These are phyloP conservation scores for Thalassophryne amazonica DNA, from an alignment of 2,797 vertebrate genomes.

Conservation along the genomic window DNA sequence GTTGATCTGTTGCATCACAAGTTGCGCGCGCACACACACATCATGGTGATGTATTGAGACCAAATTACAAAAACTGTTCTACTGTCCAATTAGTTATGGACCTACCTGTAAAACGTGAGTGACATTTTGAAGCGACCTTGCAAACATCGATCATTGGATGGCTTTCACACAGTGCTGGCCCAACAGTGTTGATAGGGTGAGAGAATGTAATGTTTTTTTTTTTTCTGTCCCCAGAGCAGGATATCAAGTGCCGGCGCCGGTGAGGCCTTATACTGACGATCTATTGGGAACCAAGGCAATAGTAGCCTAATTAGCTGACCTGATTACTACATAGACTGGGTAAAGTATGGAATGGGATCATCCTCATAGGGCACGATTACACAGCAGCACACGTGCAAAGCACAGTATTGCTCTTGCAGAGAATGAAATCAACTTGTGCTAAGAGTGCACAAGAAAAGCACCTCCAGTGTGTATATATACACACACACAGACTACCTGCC, in stretches of 20 bases:
- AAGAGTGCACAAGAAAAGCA: background rate
- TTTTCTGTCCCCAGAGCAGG: constrained; percentile 22
- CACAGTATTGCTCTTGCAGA: background rate
- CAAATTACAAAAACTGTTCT: too few species aligned
- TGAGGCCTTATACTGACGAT: constrained; percentile 58
- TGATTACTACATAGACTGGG: constrained; percentile 66
- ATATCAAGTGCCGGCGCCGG: constrained; percentile 36
- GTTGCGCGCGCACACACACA: too few species aligned
- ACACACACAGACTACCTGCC: constrained; percentile 24
- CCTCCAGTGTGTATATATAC: background rate
- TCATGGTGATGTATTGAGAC: too few species aligned
- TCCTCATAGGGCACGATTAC: constrained; percentile 33
- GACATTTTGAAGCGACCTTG: too few species aligned
- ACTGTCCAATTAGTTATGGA: too few species aligned
- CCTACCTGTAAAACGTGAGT: constrained; percentile 24
- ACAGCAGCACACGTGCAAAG: constrained; percentile 10
- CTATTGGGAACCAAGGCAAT: constrained; percentile 68
- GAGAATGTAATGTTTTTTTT: background rate
- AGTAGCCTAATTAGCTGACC: constrained; percentile 76
- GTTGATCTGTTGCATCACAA: too few species aligned
- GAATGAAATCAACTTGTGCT: background rate
- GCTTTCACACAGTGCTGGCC: constrained; percentile 1
- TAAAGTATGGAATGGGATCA: constrained; percentile 48
- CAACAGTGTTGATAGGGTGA: constrained; percentile 17
- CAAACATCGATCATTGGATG: constrained; percentile 10